phyloP scores from a whole-genome alignment of 2,113 vertebrate species.

The Prunella himalayana region DNA sequence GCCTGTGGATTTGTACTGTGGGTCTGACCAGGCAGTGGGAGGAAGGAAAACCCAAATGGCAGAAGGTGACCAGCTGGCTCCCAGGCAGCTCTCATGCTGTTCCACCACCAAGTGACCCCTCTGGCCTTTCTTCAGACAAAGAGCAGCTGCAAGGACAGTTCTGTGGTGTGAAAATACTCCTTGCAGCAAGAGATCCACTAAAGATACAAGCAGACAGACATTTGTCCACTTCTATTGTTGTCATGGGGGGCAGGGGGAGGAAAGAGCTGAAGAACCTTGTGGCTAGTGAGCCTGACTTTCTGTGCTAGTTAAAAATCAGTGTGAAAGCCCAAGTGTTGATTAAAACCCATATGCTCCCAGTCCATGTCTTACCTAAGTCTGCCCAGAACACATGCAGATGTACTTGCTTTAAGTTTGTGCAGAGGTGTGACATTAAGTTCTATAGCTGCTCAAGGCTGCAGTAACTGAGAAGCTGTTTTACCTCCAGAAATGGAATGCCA shows the following conservation, averaged over 20 bases:
- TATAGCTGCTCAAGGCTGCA: neutral
- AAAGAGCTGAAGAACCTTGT: neutral
- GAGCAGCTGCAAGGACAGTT: neutral
- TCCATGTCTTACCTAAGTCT: neutral
- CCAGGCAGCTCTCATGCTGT: neutral
- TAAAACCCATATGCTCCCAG: neutral
- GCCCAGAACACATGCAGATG: neutral
- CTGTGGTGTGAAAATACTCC: neutral
- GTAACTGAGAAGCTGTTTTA: neutral
- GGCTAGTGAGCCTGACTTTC: neutral
- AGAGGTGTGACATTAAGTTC: neutral
- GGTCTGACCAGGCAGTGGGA: neutral
- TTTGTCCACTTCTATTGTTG: neutral
- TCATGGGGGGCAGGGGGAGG: no score
- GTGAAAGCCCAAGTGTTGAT: neutral
- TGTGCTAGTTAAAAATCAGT: neutral
- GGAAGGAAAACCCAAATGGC: neutral
- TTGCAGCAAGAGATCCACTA: neutral
- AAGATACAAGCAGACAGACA: neutral
- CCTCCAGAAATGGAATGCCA: neutral
- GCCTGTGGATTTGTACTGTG: neutral
- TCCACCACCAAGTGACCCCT: neutral
- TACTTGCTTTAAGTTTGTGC: neutral
- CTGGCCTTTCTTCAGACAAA: fast-evolving
- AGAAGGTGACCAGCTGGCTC: neutral